Evolutionary conservation across 1,140 invertebrate species (phyloP).

Genomic region (Macrosteles quadrilineatus): DNA sequence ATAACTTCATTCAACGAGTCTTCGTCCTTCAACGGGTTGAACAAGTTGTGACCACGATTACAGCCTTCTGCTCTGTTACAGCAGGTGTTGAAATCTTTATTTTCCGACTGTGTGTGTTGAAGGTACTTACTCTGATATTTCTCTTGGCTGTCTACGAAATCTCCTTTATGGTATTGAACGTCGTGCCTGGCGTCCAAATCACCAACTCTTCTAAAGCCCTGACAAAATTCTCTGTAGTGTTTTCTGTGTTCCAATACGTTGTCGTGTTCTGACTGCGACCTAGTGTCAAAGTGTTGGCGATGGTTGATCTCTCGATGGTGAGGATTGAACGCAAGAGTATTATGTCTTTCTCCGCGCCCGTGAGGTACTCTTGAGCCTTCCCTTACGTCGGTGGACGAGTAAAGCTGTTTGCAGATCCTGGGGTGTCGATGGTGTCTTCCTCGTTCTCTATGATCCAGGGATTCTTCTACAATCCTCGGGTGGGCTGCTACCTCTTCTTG

Average conservation of each 20-base stretch:
- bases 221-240: neutral
- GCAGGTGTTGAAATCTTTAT: neutral
- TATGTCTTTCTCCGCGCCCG: too few relatives aligned
- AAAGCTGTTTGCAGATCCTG: neutral
- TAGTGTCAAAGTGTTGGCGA: too few relatives aligned
- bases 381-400: neutral
- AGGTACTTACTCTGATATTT: neutral
- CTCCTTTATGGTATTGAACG: neutral
- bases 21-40: neutral
- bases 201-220: neutral
- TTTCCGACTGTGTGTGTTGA: neutral
- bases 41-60: neutral
- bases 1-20: constrained; percentile 11
- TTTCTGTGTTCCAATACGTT: neutral
- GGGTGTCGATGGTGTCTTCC: neutral
- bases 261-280: neutral
- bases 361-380: neutral
- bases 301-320: too few relatives aligned
- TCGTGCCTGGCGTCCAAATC: neutral
- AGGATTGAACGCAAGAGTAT: too few relatives aligned
- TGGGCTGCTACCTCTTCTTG: neutral
- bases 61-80: neutral
- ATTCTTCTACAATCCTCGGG: too few relatives aligned
- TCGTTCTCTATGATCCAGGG: too few relatives aligned
- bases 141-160: neutral